Evolutionary conservation across 2,888 invertebrate species (phyloP), one percentile per base, ranked within the genome.

Genomic region (Helicoverpa assulta): DNA sequence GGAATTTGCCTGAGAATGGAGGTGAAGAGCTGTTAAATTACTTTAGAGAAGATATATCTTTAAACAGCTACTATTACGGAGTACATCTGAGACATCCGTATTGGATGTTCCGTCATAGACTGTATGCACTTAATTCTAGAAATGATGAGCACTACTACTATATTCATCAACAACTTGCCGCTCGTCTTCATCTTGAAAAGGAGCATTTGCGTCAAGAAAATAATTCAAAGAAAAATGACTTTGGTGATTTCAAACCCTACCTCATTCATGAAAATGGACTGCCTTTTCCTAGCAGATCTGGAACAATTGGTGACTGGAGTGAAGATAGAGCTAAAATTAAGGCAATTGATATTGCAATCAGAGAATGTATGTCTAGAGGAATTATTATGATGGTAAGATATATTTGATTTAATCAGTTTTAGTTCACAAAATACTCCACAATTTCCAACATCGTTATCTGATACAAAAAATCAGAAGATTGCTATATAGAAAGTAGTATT

Each of bases 21-120:
- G 93, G 94, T 62, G 96, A 96, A 76, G 93, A 95, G 78, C 92
- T 94, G 66, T 84, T 97, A 14, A 96, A 96, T 68, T 97, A 97
- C 83, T 97, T 97, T 84, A 96, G 96, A 75, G 97, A 97, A 92
- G 97, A 97, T 77, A 92, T 97, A 66, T 96, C 96, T 29, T 86
- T 97, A 14, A 97, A 97, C 85, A 91, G 95, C 56, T 97, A 95
- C 86, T 97, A 97, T 87, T 96, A 95, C 78, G 96, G 95, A 76
- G 89, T 96, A 78, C 96, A 97, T 79, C 86, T 96, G 53, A 89
- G 96, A 70, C 95, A 94, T 82, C 97, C 97, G 2, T 96, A 95
- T 88, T 97, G 96, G 96, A 93, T 97, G 93, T 90, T 92, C 7
- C 93, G 94, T 68, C 91, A 94, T 40, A 95, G 96, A 77, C 86